Conservation (phyloP, 2,888 invertebrate genomes). For the Nudaria mundana region DNA sequence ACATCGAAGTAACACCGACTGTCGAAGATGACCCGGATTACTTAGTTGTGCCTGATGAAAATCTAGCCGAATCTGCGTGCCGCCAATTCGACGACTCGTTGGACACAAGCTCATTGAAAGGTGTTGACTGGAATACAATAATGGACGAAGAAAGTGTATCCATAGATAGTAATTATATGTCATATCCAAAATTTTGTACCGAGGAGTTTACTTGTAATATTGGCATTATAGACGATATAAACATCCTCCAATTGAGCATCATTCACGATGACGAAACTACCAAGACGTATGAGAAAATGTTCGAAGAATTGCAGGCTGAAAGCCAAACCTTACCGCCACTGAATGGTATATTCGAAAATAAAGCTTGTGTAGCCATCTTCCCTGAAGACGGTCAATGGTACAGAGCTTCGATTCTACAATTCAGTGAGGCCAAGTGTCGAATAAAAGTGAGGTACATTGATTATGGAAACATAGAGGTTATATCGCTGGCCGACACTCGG, state of each 20-base stretch:
- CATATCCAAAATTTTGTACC: constrained; percentile 40
- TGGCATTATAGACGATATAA: constrained; percentile 49
- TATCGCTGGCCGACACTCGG: constrained; percentile 66
- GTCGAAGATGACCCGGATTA: constrained; percentile 53
- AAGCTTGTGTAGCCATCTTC: constrained; percentile 84
- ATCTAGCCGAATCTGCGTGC: background rate
- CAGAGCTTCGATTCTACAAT: constrained; percentile 83
- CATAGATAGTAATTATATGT: constrained; percentile 32
- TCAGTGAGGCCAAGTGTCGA: constrained; percentile 55
- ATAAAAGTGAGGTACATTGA: constrained; percentile 87
- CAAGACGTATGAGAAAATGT: constrained; percentile 70
- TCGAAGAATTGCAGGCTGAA: constrained; percentile 70
- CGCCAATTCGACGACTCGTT: constrained; percentile 40
- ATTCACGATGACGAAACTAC: constrained; percentile 60
- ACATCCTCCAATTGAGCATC: constrained; percentile 55
- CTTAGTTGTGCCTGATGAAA: constrained; percentile 44
- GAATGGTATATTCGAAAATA: constrained; percentile 64
- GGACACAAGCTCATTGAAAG: constrained; percentile 37
- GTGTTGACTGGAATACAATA: constrained; percentile 55
- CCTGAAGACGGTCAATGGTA: constrained; percentile 86
- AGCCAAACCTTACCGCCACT: constrained; percentile 64
- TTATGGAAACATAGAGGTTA: constrained; percentile 84
- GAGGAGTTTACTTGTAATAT: constrained; percentile 56
- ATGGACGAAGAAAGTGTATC: constrained; percentile 47
- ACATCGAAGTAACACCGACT: constrained; percentile 12